These are phyloP conservation scores for Athalia cordata DNA, from an alignment of 2,888 invertebrate species.

Conservation along the genomic window DNA sequence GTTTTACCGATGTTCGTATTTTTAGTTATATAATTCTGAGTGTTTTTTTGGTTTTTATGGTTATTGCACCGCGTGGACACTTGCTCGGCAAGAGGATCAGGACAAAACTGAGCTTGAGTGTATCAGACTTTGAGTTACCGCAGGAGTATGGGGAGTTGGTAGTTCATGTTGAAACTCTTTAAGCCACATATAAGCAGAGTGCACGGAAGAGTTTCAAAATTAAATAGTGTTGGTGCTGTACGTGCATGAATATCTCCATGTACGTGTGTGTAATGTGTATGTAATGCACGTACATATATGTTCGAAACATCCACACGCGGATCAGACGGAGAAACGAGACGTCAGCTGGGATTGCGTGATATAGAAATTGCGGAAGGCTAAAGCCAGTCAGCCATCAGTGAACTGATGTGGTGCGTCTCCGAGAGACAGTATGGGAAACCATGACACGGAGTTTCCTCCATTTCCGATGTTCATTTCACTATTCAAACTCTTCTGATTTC, in stretches of 20 bases:
- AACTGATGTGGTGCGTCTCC: slow-evolving; percentile 22
- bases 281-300: slow-evolving; percentile 14
- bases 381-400: slow-evolving; percentile 24
- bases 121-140: slow-evolving; percentile 48
- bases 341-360: slow-evolving; percentile 58
- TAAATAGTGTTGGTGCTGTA: no score
- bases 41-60: not conserved
- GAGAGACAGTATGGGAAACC: no score
- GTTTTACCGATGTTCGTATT: no score
- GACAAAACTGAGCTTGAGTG: slow-evolving; percentile 58
- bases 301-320: slow-evolving; percentile 48
- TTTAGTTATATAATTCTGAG: not conserved
- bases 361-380: slow-evolving; percentile 49
- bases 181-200: slow-evolving; percentile 7
- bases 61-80: slow-evolving; percentile 5
- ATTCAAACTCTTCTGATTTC: no score
- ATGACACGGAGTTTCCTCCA: no score
- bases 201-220: slow-evolving; percentile 9
- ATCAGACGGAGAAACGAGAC: slow-evolving; percentile 51
- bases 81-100: slow-evolving; percentile 54
- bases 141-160: not conserved
- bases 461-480: no score
- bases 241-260: no score
- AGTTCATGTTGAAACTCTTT: no score
- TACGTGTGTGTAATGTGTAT: no score